Base-by-base conservation (phyloP, 2,113 vertebrate species). In the Nothobranchius kuhntae region DNA sequence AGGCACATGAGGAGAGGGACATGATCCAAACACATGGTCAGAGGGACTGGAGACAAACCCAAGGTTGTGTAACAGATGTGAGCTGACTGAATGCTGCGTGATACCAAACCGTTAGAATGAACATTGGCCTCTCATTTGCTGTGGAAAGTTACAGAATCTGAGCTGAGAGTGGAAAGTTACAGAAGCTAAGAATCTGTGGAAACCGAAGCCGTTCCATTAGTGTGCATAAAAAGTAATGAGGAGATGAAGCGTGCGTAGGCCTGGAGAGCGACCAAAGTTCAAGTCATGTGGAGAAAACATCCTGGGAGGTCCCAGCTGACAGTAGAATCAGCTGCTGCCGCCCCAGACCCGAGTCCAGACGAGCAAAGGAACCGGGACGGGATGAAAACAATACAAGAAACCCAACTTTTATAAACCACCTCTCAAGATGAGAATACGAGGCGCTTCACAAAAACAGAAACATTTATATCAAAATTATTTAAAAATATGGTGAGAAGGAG, bases 81-180 rank as follows among this genome's bases (percentile, higher is more conserved):
- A 60, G 30, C 42, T 51, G 8, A 15, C 46, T 51, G 53, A 38
- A 51, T 15, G 36, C 9, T 50, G 45, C 56, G 12, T 51, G 46
- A 21, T 13, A 57, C 24, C 7, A 40, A 40, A 40, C 38, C 38
- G 9, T 40, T 9, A 40, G 38, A 63, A 4, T 62, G 64, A 67
- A 75, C 72, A 61, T 68, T 75, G 72, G 50, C 57, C 72, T 62
- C 52, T 68, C 48, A 57, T 17, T 53, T n/a, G 38, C 14, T 55
- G 58, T 60, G 71, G 71, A 74, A 74, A 40, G 9, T 40, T 40
- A 40, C 38, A 8, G 38, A 40, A 40, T 40, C 38, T 8, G 38
- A 40, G 1, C 7, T 4, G 4, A 40, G 38, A 40, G 38, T 40
- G 38, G 9, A 40, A 40, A 75, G 30, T 62, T 75, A 68, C 58